Conservation (phyloP, 2,797 vertebrate species). For the Gallinago solitaria region DNA sequence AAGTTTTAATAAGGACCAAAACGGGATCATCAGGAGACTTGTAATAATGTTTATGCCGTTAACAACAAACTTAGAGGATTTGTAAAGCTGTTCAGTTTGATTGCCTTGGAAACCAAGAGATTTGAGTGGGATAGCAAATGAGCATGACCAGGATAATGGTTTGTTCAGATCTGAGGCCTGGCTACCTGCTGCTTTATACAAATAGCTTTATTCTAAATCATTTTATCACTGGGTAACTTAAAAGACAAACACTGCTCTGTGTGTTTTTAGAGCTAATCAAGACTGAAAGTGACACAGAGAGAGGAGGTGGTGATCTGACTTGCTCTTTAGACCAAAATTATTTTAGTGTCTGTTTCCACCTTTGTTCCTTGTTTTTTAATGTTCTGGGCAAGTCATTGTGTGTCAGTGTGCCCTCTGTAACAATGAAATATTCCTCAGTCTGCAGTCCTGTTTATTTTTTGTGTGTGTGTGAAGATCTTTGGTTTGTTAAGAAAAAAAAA, state of each 20-base stretch:
- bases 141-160: slow-evolving; percentile 72
- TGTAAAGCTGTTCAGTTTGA: not conserved
- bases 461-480: not conserved
- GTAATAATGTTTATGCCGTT: not conserved
- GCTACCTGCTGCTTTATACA: slow-evolving; percentile 74
- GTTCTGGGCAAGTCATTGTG: not conserved
- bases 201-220: slow-evolving; percentile 70
- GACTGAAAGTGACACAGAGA: not conserved
- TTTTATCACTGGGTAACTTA: not conserved
- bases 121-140: slow-evolving; percentile 57
- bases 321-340: not conserved
- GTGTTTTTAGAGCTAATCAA: not conserved
- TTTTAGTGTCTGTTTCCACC: not conserved
- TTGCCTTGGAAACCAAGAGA: slow-evolving; percentile 67
- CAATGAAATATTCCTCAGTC: not conserved
- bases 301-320: not conserved
- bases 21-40: not conserved
- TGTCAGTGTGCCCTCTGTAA: not conserved
- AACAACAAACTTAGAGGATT: no score
- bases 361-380: not conserved
- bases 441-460: not conserved
- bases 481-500: not conserved
- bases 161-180: slow-evolving; percentile 73
- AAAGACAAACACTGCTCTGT: slow-evolving; percentile 44
- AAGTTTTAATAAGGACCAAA: not conserved